These are phyloP conservation scores for Virgularia gustaviana DNA, from an alignment of 92 coral and sea anemone genomes.

Conservation along the genomic window DNA sequence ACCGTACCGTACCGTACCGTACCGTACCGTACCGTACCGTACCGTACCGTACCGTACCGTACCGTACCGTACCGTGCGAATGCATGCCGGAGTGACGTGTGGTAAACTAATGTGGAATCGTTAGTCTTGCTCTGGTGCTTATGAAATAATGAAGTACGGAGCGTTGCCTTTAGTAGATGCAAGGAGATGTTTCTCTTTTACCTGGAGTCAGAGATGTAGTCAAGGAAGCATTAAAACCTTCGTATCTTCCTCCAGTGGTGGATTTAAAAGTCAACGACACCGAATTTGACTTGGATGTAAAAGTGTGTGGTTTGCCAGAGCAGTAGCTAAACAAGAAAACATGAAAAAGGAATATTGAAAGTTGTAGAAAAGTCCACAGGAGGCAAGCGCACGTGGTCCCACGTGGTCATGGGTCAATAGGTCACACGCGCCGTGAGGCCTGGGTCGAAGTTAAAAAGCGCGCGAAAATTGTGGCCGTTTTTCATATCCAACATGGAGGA, in stretches of 20 bases:
- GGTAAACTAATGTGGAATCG: background rate
- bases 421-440: no score
- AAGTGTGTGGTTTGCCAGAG: conserved; percentile 33
- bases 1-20: background rate
- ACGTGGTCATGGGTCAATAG: no score
- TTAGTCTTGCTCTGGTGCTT: no score
- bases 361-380: background rate
- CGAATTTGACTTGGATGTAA: conserved; percentile 64
- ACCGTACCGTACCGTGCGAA: no score
- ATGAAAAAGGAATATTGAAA: background rate
- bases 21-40: no score
- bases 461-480: no score
- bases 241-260: conserved; percentile 61
- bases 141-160: background rate
- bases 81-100: no score
- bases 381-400: background rate
- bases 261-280: conserved; percentile 58
- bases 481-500: no score
- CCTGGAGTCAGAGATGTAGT: conserved; percentile 78
- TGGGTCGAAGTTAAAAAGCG: no score
- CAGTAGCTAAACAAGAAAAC: conserved; percentile 56
- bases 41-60: no score
- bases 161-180: background rate
- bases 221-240: conserved; percentile 64
- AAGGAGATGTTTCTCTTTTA: background rate